A percentile compares a stretch with the other conserved stretches of the same genome.
phyloP scores from a whole-genome alignment of 1,140 invertebrate species.

The Achroia grisella region DNA sequence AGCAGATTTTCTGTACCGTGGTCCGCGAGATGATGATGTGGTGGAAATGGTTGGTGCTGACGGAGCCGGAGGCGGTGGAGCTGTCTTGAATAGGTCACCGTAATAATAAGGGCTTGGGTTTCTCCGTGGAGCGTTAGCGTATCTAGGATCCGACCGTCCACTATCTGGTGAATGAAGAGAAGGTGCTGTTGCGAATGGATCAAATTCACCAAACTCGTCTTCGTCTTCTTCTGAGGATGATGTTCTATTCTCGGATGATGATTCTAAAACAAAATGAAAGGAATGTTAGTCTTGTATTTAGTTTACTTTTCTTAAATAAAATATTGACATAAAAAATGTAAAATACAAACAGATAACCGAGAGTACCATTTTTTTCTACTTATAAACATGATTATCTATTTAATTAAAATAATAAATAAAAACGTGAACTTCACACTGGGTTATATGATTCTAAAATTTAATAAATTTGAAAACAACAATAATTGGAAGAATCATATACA shows the following conservation, averaged over 20 bases:
- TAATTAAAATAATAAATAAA: no score
- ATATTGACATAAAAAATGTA: slow-evolving; percentile 1
- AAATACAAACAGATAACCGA: no score
- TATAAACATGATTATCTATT: no score
- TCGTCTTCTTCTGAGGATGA: slow-evolving; percentile 60
- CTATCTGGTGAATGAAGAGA: slow-evolving; percentile 66
- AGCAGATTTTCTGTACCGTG: slow-evolving; percentile 75
- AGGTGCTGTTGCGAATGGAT: slow-evolving; percentile 60
- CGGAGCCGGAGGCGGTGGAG: slow-evolving; percentile 41
- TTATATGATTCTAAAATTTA: no score
- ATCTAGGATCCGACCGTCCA: slow-evolving; percentile 67
- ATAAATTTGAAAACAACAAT: no score
- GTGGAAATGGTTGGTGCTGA: slow-evolving; percentile 51
- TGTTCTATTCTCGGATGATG: slow-evolving; percentile 58
- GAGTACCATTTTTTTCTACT: no score
- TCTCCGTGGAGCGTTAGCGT: slow-evolving; percentile 74
- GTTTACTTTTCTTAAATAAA: no score
- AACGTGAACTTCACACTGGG: no score
- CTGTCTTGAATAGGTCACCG: slow-evolving; percentile 80
- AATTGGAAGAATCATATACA: no score
- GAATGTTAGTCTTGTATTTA: no score
- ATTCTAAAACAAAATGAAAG: slow-evolving; percentile 51
- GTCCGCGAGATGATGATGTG: slow-evolving; percentile 57
- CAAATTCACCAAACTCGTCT: slow-evolving; percentile 67
- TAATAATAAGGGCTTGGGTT: slow-evolving; percentile 87